Percentiles rank a stretch among this genome's conserved stretches.
These are phyloP conservation scores for Euglossa dilemma DNA, from an alignment of 1,140 invertebrate genomes.

Conservation along the genomic window DNA sequence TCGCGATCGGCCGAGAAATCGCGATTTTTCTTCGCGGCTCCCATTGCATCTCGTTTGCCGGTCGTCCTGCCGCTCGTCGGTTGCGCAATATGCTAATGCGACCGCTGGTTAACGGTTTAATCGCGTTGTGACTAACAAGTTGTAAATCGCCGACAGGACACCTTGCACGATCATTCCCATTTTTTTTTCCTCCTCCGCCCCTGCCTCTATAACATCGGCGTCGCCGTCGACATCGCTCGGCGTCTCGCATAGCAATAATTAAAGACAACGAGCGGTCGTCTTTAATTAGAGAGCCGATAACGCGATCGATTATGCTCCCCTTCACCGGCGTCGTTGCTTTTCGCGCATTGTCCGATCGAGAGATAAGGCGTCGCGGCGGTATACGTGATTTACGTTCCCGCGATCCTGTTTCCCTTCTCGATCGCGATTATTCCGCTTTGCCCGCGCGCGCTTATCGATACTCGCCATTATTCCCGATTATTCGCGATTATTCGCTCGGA, in stretches of 20 bases:
- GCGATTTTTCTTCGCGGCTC: slow-evolving; percentile 32
- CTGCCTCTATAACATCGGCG: too few relatives aligned
- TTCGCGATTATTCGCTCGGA: neutral
- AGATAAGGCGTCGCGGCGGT: neutral
- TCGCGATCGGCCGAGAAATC: slow-evolving; percentile 59
- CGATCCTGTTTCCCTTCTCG: neutral
- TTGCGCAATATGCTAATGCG: slow-evolving; percentile 45
- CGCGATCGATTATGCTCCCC: neutral
- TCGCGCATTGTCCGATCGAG: neutral
- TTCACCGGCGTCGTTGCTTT: neutral
- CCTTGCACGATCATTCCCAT: neutral
- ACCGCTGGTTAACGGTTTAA: slow-evolving; percentile 45
- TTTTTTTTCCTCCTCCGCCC: neutral
- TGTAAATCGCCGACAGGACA: slow-evolving; percentile 11
- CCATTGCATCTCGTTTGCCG: slow-evolving; percentile 37
- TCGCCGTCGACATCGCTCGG: neutral
- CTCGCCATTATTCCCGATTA: neutral
- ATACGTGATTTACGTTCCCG: neutral
- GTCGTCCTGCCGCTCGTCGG: slow-evolving; percentile 8
- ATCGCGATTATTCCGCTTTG: neutral
- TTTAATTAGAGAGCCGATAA: slow-evolving; percentile 31
- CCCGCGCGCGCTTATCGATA: neutral
- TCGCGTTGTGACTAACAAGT: slow-evolving; percentile 32
- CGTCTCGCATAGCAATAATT: neutral
- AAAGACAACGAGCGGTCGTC: neutral